A percentile compares a stretch with the other conserved stretches of the same genome.
These are phyloP conservation scores for Yponomeuta plumbellus DNA, from an alignment of 2,888 invertebrate genomes.

Conservation along the genomic window DNA sequence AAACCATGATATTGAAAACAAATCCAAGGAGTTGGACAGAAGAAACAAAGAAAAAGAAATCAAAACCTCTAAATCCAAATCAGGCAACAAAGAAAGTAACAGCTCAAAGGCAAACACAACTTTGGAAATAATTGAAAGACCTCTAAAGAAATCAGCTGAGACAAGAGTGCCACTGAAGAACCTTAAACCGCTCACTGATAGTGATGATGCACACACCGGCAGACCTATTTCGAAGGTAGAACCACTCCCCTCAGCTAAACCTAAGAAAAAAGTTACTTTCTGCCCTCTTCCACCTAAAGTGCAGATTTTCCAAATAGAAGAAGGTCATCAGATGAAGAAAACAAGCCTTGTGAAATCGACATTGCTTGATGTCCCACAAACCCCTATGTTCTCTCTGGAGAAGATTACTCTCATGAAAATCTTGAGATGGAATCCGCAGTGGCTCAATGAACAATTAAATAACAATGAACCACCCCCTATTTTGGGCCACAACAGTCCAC, in stretches of 20 bases:
- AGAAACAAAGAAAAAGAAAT: neutral
- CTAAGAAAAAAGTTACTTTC: constrained; percentile 53
- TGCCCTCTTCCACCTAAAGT: constrained; percentile 42
- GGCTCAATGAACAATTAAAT: constrained; percentile 76
- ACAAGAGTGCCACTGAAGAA: constrained; percentile 42
- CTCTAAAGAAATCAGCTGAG: constrained; percentile 21
- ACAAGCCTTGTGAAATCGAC: constrained; percentile 48
- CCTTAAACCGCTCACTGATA: constrained; percentile 40
- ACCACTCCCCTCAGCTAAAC: constrained; percentile 39
- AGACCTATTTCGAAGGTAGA: constrained; percentile 54
- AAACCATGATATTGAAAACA: constrained; percentile 5
- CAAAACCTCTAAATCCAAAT: neutral
- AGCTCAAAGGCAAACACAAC: neutral
- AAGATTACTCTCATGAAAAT: constrained; percentile 74
- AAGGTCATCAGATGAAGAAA: constrained; percentile 57
- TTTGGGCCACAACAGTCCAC: constrained; percentile 57
- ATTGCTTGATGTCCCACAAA: constrained; percentile 41
- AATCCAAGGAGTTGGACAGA: constrained; percentile 17
- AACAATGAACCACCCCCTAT: constrained; percentile 74
- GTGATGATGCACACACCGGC: constrained; percentile 37
- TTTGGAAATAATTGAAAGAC: neutral
- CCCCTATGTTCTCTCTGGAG: constrained; percentile 50
- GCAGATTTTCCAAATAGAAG: constrained; percentile 52
- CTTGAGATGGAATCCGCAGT: constrained; percentile 80
- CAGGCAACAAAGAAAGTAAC: neutral